A percentile compares a stretch with the other conserved stretches of the same genome.
phyloP scores from a whole-genome alignment of 1,140 invertebrate species.

The Dendroctonus valens region DNA sequence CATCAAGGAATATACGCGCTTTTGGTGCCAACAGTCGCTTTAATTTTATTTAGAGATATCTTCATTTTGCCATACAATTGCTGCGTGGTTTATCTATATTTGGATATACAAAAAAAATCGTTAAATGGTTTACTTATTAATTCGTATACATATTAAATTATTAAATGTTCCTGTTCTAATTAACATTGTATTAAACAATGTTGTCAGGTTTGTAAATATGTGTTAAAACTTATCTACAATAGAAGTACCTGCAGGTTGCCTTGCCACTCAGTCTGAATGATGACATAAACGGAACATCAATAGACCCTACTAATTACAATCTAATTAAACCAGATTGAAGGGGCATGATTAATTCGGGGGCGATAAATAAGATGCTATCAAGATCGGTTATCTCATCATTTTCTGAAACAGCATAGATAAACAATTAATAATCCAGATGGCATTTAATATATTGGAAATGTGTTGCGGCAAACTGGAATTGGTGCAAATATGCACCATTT shows the following conservation, averaged over 20 bases:
- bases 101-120: too few species aligned
- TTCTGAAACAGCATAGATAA: conserved; percentile 4
- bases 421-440: conserved; percentile 16
- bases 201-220: background rate
- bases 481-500: too few species aligned
- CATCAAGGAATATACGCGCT: too few species aligned
- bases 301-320: conserved; percentile 1
- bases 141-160: too few species aligned
- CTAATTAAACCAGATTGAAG: conserved; percentile 18
- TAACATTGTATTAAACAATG: background rate
- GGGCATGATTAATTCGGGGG: conserved; percentile 1
- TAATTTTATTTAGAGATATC: too few species aligned
- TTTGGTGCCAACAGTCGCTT: too few species aligned
- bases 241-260: background rate
- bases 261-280: conserved; percentile 1
- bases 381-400: conserved; percentile 6
- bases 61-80: too few species aligned
- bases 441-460: background rate
- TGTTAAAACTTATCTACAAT: background rate
- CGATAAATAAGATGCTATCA: conserved; percentile 17
- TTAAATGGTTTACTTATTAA: too few species aligned
- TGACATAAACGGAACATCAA: background rate
- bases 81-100: too few species aligned
- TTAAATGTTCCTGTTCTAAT: background rate
- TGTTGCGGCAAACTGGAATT: background rate